Evolutionary conservation across 2,888 invertebrate species (phyloP).

Genomic region (Cheilosia variabilis): DNA sequence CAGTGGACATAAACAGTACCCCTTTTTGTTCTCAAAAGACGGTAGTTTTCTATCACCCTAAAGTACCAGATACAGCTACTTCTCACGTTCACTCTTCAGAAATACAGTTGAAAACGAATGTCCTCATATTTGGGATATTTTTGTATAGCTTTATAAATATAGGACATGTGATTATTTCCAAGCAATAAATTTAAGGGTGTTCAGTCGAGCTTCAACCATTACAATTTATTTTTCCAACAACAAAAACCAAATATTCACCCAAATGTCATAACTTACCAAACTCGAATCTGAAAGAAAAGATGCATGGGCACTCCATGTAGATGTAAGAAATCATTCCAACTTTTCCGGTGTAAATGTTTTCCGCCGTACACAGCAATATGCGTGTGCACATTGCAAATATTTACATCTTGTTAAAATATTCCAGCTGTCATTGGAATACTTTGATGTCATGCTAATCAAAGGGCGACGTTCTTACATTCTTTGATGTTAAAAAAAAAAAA

Average conservation of each 20-base stretch:
- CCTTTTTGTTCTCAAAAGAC: too few relatives aligned
- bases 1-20: too few relatives aligned
- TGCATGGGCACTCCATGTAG: constrained; percentile 8
- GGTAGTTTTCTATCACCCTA: too few relatives aligned
- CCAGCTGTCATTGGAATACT: constrained; percentile 49
- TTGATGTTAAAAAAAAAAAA: too few relatives aligned
- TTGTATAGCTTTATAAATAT: constrained; percentile 49
- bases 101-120: neutral
- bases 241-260: neutral
- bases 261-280: constrained; percentile 43
- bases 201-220: constrained; percentile 51
- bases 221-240: constrained; percentile 22
- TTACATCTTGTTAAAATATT: constrained; percentile 42
- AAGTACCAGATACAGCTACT: too few relatives aligned
- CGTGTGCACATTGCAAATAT: neutral
- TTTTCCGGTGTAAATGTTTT: constrained; percentile 2
- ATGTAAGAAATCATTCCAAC: constrained; percentile 42
- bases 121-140: constrained; percentile 8
- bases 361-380: neutral
- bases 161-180: constrained; percentile 38
- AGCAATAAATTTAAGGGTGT: constrained; percentile 49
- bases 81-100: neutral
- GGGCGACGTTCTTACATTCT: too few relatives aligned
- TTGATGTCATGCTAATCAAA: constrained; percentile 51
- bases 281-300: neutral